Base-by-base conservation (phyloP, 2,113 vertebrate genomes). In the Sphaerodactylus townsendi region DNA sequence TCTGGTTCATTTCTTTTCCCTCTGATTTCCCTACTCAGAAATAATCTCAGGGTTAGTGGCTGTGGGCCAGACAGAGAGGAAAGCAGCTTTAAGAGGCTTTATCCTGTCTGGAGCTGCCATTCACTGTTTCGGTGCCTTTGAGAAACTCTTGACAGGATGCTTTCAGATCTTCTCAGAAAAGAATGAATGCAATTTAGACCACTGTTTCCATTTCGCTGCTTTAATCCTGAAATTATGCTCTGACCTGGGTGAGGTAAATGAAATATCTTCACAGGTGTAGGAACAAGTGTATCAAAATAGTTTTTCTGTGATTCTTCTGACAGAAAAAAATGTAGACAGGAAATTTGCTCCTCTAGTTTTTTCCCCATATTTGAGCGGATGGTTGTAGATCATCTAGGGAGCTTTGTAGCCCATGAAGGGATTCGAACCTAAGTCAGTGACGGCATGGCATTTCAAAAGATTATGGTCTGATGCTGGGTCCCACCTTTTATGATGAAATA, bases 171-270 rank as follows among this genome's bases (percentile, higher is more conserved):
- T 73, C 72, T 23, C 11, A 7, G 82, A 83, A 92, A 64, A 41
- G 87, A 92, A 81, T 88, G 85, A 83, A 93, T 88, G 50, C 28
- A 77, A 53, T 21, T 74, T 80, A 86, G 87, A 76, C 6, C 28
- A 5, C 59, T n/a, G 25, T 78, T n/a, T 28, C 23, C 33, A 59
- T 23, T 33, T 33, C 39, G 23, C 17, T n/a, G 7, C 11, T 56
- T 21, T 74, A 74, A 35, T 15, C 25, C 39, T 72, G 35, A 35
- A 59, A 59, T 4, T 5, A 59, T 15, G 21, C n/a, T 59, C 10
- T 77, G 50, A 56, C 48, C 5, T 17, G 50, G 75, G 33, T 1
- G 46, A 23, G n/a, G 35, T 14, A 8, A 28, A 3, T 30, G 23
- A 7, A 39, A 39, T 30, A 39, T 15, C n/a, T 41, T 5, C 62